Evolutionary conservation across 2,797 vertebrate species (phyloP).

Genomic region (Molossus alvarezi): DNA sequence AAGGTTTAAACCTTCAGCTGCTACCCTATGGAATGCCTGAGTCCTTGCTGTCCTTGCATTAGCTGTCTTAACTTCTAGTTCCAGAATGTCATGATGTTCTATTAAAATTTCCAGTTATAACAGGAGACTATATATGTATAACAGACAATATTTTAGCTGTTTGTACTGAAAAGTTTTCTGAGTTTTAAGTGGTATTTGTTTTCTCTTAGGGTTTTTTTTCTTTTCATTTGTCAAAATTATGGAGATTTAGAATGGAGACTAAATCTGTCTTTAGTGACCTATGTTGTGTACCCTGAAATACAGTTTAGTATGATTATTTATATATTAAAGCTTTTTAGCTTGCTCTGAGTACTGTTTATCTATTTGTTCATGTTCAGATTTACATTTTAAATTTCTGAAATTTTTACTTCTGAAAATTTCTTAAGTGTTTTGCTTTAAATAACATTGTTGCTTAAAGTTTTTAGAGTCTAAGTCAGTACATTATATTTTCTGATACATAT

Average conservation of each 20-base stretch:
- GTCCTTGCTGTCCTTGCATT: slow-evolving; percentile 70
- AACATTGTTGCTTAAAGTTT: slow-evolving; percentile 4
- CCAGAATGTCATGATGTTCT: slow-evolving; percentile 37
- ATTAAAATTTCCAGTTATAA: slow-evolving; percentile 48
- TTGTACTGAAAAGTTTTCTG: slow-evolving; percentile 44
- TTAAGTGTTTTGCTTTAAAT: slow-evolving; percentile 24
- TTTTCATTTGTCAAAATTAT: neutral
- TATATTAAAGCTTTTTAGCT: slow-evolving; percentile 20
- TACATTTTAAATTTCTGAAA: slow-evolving; percentile 67
- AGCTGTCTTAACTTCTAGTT: slow-evolving; percentile 4
- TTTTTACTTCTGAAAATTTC: slow-evolving; percentile 54
- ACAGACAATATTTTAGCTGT: slow-evolving; percentile 31
- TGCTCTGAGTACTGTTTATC: slow-evolving; percentile 48
- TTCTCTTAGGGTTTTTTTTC: neutral
- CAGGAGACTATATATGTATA: neutral
- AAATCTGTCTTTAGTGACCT: neutral
- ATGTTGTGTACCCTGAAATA: neutral
- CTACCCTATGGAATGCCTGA: slow-evolving; percentile 58
- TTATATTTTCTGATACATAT: neutral
- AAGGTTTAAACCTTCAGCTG: slow-evolving; percentile 70
- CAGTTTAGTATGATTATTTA: slow-evolving; percentile 50
- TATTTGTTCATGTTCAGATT: slow-evolving; percentile 52
- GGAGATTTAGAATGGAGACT: slow-evolving; percentile 59
- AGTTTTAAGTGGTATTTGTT: slow-evolving; percentile 49
- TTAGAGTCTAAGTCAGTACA: neutral